Conservation (phyloP, 2,888 invertebrate species). For the Imbricaverruca yamaguchii region DNA sequence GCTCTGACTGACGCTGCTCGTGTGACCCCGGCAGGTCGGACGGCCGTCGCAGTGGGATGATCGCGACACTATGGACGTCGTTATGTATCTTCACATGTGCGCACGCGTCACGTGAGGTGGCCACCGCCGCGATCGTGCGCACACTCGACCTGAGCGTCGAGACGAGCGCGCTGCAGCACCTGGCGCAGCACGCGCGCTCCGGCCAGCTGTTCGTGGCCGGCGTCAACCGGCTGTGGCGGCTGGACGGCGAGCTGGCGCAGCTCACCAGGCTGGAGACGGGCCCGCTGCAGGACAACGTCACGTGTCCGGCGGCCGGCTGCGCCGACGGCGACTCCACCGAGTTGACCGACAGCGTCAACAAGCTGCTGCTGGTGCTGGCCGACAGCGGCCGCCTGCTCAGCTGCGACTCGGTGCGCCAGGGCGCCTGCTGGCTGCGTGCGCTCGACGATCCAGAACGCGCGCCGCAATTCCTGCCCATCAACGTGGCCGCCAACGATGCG, state of each 20-base stretch:
- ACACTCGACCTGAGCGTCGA: not conserved
- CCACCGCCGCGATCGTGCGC: not conserved
- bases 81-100: conserved; percentile 17
- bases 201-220: conserved; percentile 31
- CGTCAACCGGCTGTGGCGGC: conserved; percentile 31
- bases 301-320: conserved; percentile 83
- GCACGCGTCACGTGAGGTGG: conserved; percentile 9
- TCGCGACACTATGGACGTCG: not conserved
- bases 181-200: conserved; percentile 29
- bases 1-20: too few species aligned
- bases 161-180: conserved; percentile 23
- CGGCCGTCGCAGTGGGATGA: not conserved
- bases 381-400: conserved; percentile 69
- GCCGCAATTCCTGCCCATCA: conserved; percentile 63
- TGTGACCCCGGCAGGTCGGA: not conserved
- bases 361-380: conserved; percentile 63
- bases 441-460: conserved; percentile 64
- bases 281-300: conserved; percentile 80
- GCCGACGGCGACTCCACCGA: conserved; percentile 49
- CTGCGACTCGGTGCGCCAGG: conserved; percentile 83
- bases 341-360: conserved; percentile 78
- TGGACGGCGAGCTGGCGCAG: conserved; percentile 26
- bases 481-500: conserved; percentile 86
- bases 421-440: conserved; percentile 79
- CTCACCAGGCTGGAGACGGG: conserved; percentile 54